phyloP scores from a whole-genome alignment of 1,140 invertebrate species.

The Coelopa frigida region DNA sequence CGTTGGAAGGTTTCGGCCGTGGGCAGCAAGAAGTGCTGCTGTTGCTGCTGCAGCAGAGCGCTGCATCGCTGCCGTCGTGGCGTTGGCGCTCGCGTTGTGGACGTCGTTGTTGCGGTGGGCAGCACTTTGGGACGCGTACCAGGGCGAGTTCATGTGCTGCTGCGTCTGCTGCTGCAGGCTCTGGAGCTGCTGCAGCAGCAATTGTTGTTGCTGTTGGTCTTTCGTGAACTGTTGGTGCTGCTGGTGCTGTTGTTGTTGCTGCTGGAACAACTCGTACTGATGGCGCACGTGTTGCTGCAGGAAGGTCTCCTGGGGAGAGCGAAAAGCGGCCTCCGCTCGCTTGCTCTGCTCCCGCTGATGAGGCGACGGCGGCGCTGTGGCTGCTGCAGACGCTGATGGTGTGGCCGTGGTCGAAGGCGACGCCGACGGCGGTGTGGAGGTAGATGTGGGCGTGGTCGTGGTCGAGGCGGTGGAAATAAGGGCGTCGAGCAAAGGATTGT shows the following conservation, averaged over 20 bases:
- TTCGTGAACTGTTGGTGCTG: constrained; percentile 14
- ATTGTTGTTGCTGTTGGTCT: constrained; percentile 26
- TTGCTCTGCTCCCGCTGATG: too few relatives aligned
- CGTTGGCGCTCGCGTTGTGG: constrained; percentile 13
- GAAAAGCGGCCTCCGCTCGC: too few relatives aligned
- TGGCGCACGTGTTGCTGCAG: background rate
- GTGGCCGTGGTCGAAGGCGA: background rate
- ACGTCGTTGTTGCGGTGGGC: constrained; percentile 22
- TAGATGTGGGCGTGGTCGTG: background rate
- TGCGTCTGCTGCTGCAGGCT: constrained; percentile 20
- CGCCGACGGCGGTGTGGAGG: background rate
- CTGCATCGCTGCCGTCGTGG: constrained; percentile 23
- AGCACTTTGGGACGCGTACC: constrained; percentile 9
- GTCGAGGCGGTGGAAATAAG: background rate
- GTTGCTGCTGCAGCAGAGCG: constrained; percentile 31
- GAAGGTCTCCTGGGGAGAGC: background rate
- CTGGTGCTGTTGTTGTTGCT: constrained; percentile 8
- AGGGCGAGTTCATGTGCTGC: constrained; percentile 10
- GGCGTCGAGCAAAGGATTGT: constrained; percentile 11
- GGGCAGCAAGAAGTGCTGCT: constrained; percentile 13
- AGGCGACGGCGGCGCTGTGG: background rate
- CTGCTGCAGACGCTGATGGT: background rate
- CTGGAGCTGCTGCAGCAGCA: constrained; percentile 31
- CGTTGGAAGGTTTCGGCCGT: constrained; percentile 9
- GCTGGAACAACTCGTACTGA: constrained; percentile 8